phyloP scores from a whole-genome alignment of 2,113 vertebrate genomes.

The Caracal caracal region DNA sequence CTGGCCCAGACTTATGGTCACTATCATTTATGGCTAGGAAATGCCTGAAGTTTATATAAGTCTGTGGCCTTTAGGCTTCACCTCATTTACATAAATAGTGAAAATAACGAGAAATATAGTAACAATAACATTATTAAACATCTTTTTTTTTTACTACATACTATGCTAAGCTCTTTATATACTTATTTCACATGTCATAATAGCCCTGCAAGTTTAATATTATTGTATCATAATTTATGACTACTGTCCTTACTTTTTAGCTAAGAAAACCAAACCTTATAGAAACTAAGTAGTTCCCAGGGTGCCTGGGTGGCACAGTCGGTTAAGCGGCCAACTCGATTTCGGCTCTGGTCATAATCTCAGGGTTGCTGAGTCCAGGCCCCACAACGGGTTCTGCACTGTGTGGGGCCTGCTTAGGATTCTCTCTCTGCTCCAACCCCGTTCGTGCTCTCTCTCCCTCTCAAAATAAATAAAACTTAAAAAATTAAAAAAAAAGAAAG shows the following conservation, averaged over 20 bases:
- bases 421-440: no score
- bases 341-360: no score
- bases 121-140: slow-evolving; percentile 20
- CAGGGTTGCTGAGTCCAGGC: no score
- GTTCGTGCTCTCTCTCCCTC: no score
- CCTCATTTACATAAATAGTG: slow-evolving; percentile 35
- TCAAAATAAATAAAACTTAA: no score
- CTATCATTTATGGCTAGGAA: background rate
- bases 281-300: slow-evolving; percentile 42
- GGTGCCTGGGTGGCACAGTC: no score
- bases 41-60: slow-evolving; percentile 42
- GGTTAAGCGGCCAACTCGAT: no score
- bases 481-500: background rate
- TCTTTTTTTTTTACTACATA: slow-evolving; percentile 33
- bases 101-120: slow-evolving; percentile 50
- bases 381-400: no score
- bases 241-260: slow-evolving; percentile 4
- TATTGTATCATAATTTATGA: slow-evolving; percentile 46
- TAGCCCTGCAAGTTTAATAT: background rate
- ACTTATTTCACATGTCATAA: slow-evolving; percentile 10
- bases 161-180: background rate
- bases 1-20: slow-evolving; percentile 16
- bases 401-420: no score
- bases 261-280: slow-evolving; percentile 26
- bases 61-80: slow-evolving; percentile 45